Percentiles rank a stretch among this genome's conserved stretches.
Evolutionary conservation across 2,888 invertebrate species (phyloP).

Genomic region (Itoplectis maculator): DNA sequence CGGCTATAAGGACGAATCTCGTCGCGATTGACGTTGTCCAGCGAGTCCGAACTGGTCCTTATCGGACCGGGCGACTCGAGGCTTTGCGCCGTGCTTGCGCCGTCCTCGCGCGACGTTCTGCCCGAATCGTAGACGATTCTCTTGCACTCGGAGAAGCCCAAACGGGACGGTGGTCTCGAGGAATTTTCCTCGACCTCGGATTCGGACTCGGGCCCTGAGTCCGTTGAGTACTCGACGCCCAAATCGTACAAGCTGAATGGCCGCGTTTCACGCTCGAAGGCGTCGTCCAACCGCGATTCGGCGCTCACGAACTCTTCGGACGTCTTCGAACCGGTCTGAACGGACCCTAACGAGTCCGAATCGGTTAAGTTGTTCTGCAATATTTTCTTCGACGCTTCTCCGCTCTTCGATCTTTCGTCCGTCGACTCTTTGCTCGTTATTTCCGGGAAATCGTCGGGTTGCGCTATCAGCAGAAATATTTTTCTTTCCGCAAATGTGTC

Average conservation of each 20-base stretch:
- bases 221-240: conserved; percentile 80
- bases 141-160: conserved; percentile 78
- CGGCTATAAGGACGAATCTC: conserved; percentile 61
- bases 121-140: conserved; percentile 78
- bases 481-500: conserved; percentile 85
- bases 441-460: conserved; percentile 86
- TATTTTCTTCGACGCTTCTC: conserved; percentile 20
- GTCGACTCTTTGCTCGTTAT: conserved; percentile 79
- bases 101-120: conserved; percentile 76
- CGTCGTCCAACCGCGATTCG: conserved; percentile 58
- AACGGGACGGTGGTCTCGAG: conserved; percentile 79
- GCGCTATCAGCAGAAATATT: conserved; percentile 87
- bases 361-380: conserved; percentile 66
- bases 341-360: neutral
- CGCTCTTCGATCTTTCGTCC: conserved; percentile 42
- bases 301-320: conserved; percentile 63
- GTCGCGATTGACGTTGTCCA: conserved; percentile 56
- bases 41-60: conserved; percentile 54
- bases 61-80: conserved; percentile 51
- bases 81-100: conserved; percentile 50
- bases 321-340: neutral
- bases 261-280: conserved; percentile 72
- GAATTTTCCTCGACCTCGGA: conserved; percentile 78
- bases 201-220: conserved; percentile 82
- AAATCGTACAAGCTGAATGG: conserved; percentile 81